These are phyloP conservation scores for Thymelicus lineola DNA, from an alignment of 2,888 invertebrate species.

Conservation along the genomic window DNA sequence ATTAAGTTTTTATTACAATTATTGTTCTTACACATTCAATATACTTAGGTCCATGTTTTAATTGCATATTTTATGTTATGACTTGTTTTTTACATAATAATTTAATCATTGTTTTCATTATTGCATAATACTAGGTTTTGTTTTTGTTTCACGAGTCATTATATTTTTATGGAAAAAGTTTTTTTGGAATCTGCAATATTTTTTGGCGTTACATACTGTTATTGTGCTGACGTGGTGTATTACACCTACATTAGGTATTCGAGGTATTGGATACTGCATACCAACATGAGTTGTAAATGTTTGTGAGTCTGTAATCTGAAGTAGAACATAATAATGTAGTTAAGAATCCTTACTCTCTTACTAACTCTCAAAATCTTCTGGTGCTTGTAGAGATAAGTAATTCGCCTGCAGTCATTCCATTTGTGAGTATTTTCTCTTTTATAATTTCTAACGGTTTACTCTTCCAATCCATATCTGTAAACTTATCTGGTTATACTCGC, in stretches of 20 bases:
- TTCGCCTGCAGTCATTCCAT: conserved; percentile 73
- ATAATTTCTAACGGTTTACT: conserved; percentile 15
- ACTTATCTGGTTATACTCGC: neutral
- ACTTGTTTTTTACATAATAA: conserved; percentile 80
- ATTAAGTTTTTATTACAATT: conserved; percentile 64
- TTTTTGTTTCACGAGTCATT: conserved; percentile 66
- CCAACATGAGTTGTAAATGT: conserved; percentile 25
- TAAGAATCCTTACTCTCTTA: conserved; percentile 54
- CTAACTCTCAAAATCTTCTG: conserved; percentile 71
- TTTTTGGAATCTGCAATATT: conserved; percentile 83
- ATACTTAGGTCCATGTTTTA: conserved; percentile 82
- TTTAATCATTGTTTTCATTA: conserved; percentile 74
- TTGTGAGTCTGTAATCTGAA: conserved; percentile 36
- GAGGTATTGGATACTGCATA: conserved; percentile 10
- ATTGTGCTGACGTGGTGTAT: conserved; percentile 29
- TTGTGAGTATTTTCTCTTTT: conserved; percentile 63
- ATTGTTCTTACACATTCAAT: conserved; percentile 77
- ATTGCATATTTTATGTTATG: conserved; percentile 82
- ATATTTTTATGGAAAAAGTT: conserved; percentile 61
- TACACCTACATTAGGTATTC: neutral
- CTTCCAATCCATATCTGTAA: neutral
- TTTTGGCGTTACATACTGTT: conserved; percentile 52
- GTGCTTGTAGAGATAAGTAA: conserved; percentile 80
- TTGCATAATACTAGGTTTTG: conserved; percentile 74
- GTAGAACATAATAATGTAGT: conserved; percentile 44